Evolutionary conservation across 1,140 invertebrate genomes (phyloP), one percentile per base, ranked within the genome.

Genomic region (Drosophila lini): DNA sequence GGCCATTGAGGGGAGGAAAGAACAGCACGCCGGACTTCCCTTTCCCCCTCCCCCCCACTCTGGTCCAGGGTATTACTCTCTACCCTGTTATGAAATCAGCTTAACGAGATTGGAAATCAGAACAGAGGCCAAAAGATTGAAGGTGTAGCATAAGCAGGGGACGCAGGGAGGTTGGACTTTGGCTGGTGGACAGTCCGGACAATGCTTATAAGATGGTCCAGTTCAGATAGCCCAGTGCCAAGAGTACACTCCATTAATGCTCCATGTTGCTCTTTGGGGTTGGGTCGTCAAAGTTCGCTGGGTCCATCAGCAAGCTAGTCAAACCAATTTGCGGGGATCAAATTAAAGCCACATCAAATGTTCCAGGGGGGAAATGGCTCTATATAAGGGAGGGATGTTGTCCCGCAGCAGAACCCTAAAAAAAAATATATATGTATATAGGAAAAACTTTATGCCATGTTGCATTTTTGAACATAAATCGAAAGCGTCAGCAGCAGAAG

Each of bases 31-130:
- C 50, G 55, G 22, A 38, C 56, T 19, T 25, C 28, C 47, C 41
- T 7, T 53, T 53, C 4, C 32, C 36, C 16, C 16, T n/a, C 25
- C 42, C 3, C 10, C 16, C 13, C 4, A 31, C 50, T 19, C 62
- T 38, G 22, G 42, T 42, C 36, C 44, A 25, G 36, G 36, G 53
- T 71, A 71, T 48, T 71, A 40, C 63, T 50, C 63, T 59, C 80
- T 73, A 38, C 71, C 79, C 82, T 79, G 70, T 86, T 86, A 86
- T 86, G 84, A 86, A 86, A 86, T 86, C 83, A 86, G 82, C 82
- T 86, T 86, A 86, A 86, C 82, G 61, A 86, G 84, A 86, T 86
- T 86, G 83, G 73, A 86, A 86, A 86, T 86, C 82, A 78, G 82
- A 86, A 60, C 53, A 75, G 70, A 74, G 68, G 69, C 69, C 69